phyloP scores from a whole-genome alignment of 1,140 invertebrate species.

The Diorhabda elongata region DNA sequence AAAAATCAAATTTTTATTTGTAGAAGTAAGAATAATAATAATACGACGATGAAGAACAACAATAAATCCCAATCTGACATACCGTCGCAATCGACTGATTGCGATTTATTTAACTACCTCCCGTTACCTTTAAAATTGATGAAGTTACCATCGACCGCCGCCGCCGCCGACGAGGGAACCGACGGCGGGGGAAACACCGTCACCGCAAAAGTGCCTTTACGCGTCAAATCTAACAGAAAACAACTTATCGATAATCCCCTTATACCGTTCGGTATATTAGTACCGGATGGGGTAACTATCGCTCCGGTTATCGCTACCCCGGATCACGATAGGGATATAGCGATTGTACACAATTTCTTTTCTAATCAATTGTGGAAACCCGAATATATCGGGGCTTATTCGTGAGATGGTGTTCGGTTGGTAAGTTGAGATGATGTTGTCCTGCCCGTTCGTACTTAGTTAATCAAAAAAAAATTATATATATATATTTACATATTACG shows the following conservation, averaged over 20 bases:
- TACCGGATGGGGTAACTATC: constrained; percentile 49
- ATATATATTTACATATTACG: background rate
- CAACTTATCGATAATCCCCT: constrained; percentile 42
- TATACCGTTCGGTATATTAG: constrained; percentile 46
- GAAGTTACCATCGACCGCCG: constrained; percentile 12
- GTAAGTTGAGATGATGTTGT: background rate
- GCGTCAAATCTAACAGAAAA: constrained; percentile 20
- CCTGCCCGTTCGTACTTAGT: background rate
- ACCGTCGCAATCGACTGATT: background rate
- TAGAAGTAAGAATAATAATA: constrained; percentile 26
- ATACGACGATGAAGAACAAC: constrained; percentile 17
- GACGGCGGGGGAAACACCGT: constrained; percentile 14
- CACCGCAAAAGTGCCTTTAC: background rate
- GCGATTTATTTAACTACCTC: background rate
- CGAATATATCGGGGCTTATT: constrained; percentile 50
- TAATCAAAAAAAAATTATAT: constrained; percentile 3
- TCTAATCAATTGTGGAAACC: constrained; percentile 56
- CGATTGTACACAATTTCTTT: constrained; percentile 55
- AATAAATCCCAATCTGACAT: background rate
- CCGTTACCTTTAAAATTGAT: background rate
- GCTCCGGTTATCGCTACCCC: constrained; percentile 44
- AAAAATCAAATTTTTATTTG: background rate
- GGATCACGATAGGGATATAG: constrained; percentile 49
- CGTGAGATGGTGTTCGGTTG: constrained; percentile 32
- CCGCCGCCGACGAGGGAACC: constrained; percentile 23